Conservation (phyloP, 2,888 invertebrate genomes). For the Euzophera pinguis region DNA sequence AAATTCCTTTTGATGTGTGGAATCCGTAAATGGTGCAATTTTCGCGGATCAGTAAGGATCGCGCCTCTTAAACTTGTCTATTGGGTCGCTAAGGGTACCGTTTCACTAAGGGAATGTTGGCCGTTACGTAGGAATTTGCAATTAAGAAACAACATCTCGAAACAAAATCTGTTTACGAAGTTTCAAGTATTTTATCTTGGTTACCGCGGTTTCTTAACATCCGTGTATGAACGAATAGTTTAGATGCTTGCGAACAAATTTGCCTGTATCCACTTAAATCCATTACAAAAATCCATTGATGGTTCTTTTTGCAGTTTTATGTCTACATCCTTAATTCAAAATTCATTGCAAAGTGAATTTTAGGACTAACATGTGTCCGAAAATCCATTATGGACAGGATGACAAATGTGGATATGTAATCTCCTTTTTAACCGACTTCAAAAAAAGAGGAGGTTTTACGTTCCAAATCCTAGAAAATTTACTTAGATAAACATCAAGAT, state of each 20-base stretch:
- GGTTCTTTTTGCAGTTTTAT: too few relatives aligned
- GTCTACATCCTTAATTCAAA: too few relatives aligned
- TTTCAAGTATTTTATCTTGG: constrained; percentile 52
- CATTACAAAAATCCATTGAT: too few relatives aligned
- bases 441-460: too few relatives aligned
- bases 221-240: constrained; percentile 40
- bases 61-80: constrained; percentile 33
- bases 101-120: constrained; percentile 37
- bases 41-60: neutral
- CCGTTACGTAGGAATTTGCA: constrained; percentile 60
- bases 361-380: too few relatives aligned
- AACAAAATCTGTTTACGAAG: constrained; percentile 61
- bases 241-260: constrained; percentile 30
- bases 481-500: constrained; percentile 16
- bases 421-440: too few relatives aligned
- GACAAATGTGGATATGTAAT: too few relatives aligned
- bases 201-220: constrained; percentile 33
- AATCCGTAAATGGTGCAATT: neutral
- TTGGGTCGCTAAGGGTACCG: constrained; percentile 33
- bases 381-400: too few relatives aligned
- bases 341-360: too few relatives aligned
- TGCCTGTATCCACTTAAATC: neutral
- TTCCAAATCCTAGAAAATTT: constrained; percentile 8
- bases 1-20: neutral
- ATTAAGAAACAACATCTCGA: constrained; percentile 61